phyloP scores from a whole-genome alignment of 2,113 vertebrate genomes.

The Megaleporinus macrocephalus region DNA sequence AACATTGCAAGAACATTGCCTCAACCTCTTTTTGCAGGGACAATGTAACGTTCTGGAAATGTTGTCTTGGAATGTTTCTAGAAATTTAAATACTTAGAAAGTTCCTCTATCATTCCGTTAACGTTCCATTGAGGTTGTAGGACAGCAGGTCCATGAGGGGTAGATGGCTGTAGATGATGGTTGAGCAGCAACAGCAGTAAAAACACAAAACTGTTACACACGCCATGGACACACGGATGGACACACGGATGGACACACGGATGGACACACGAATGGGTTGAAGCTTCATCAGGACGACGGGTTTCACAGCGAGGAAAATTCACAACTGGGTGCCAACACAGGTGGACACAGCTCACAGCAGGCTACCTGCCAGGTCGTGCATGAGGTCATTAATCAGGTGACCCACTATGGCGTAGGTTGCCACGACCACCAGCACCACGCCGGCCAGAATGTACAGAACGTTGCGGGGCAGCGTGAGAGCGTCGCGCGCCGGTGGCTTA shows the following conservation, averaged over 20 bases:
- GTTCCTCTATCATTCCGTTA: too few species aligned
- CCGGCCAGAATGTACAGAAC: slow-evolving; percentile 78
- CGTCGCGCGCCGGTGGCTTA: slow-evolving; percentile 67
- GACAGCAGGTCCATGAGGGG: neutral
- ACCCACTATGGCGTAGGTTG: slow-evolving; percentile 88
- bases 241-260: neutral
- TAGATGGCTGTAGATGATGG: neutral
- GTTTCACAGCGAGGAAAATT: neutral
- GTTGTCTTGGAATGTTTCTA: too few species aligned
- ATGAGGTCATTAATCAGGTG: slow-evolving; percentile 90
- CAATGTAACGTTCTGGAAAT: too few species aligned
- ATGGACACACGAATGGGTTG: neutral
- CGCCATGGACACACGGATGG: too few species aligned
- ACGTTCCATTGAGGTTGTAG: too few species aligned
- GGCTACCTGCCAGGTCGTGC: slow-evolving; percentile 87
- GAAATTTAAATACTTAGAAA: too few species aligned
- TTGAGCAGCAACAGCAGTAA: neutral
- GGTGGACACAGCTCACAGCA: neutral
- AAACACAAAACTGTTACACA: neutral
- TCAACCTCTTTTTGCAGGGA: too few species aligned
- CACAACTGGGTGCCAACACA: neutral
- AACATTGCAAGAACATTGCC: too few species aligned
- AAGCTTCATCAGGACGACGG: neutral
- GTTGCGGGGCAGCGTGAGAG: slow-evolving; percentile 57
- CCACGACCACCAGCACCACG: slow-evolving; percentile 76